These are phyloP conservation scores for Sminthurinus aureus DNA, from an alignment of 2,888 invertebrate genomes.

Conservation along the genomic window DNA sequence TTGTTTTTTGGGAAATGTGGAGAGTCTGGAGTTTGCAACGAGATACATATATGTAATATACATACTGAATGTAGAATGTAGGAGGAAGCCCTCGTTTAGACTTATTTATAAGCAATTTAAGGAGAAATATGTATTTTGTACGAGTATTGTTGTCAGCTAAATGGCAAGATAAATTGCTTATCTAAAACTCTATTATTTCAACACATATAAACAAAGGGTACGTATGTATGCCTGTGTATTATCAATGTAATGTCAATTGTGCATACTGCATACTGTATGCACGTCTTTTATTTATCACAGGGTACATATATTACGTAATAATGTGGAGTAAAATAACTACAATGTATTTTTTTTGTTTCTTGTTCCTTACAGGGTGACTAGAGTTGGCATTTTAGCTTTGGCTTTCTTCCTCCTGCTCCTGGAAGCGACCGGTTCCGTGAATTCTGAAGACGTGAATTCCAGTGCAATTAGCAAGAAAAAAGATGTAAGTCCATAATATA, in stretches of 20 bases:
- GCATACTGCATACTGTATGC: too few species aligned
- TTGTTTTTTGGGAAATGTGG: neutral
- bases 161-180: slow-evolving; percentile 5
- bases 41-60: neutral
- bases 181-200: neutral
- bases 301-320: neutral
- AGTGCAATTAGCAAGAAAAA: slow-evolving; percentile 38
- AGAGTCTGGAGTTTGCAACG: neutral
- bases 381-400: slow-evolving; percentile 45
- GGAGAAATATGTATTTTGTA: neutral
- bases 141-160: slow-evolving; percentile 4
- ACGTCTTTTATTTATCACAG: too few species aligned
- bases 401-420: slow-evolving; percentile 42
- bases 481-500: slow-evolving; percentile 32
- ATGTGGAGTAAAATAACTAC: neutral
- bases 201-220: too few species aligned
- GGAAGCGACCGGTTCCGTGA: slow-evolving; percentile 42
- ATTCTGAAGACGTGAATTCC: slow-evolving; percentile 33
- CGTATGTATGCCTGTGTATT: too few species aligned
- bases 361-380: slow-evolving; percentile 35
- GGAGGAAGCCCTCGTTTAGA: slow-evolving; percentile 12
- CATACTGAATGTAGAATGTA: neutral
- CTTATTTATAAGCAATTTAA: slow-evolving; percentile 36
- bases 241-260: too few species aligned
- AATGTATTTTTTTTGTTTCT: slow-evolving; percentile 21